A percentile compares a stretch with the other conserved stretches of the same genome.
phyloP scores from a whole-genome alignment of 2,113 vertebrate genomes.

The Montifringilla adamsi region DNA sequence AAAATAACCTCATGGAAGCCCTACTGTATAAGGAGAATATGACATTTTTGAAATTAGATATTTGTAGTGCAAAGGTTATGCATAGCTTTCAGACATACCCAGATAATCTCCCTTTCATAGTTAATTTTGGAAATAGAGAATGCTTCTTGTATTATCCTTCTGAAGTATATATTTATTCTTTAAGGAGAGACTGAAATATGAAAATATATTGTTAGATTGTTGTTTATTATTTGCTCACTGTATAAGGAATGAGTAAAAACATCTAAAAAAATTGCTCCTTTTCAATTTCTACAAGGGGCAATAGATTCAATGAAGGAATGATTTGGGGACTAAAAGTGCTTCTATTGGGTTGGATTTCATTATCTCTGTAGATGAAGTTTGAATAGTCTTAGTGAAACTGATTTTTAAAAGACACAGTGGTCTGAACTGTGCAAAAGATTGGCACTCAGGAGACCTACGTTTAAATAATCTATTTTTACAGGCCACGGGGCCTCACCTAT shows the following conservation, averaged over 20 bases:
- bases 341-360: neutral
- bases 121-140: constrained; percentile 56
- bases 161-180: neutral
- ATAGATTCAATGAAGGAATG: neutral
- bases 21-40: constrained; percentile 52
- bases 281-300: neutral
- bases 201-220: neutral
- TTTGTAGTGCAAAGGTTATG: constrained; percentile 66
- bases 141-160: neutral
- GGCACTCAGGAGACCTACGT: neutral
- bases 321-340: neutral
- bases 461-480: neutral
- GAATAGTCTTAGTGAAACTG: neutral
- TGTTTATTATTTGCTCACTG: neutral
- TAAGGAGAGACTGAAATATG: neutral
- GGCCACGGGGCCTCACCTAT: neutral
- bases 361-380: neutral
- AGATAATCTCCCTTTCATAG: constrained; percentile 42
- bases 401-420: neutral
- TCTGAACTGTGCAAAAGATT: neutral
- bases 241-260: neutral
- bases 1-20: constrained; percentile 58
- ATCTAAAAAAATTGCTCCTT: neutral
- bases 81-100: constrained; percentile 59
- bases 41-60: constrained; percentile 70